phyloP scores from a whole-genome alignment of 2,797 vertebrate genomes.

The Galagoides demidoff region DNA sequence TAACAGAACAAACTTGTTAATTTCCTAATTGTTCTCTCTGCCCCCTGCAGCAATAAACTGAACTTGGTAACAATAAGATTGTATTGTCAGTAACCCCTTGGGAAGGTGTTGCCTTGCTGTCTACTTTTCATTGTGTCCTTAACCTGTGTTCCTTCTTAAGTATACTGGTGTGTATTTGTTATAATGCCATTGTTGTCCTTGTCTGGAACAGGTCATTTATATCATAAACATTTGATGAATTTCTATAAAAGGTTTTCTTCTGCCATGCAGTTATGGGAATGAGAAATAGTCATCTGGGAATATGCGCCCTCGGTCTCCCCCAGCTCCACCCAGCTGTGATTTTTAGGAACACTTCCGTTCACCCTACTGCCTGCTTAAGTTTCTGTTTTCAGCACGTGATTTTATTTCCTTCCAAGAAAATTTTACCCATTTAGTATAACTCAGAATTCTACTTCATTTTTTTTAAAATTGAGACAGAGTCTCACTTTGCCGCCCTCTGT shows the following conservation, averaged over 20 bases:
- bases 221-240: neutral
- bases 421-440: neutral
- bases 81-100: neutral
- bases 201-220: neutral
- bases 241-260: neutral
- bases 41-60: neutral
- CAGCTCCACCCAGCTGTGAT: neutral
- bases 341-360: neutral
- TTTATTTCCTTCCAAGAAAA: constrained; percentile 24
- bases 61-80: neutral
- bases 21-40: constrained; percentile 36
- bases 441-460: neutral
- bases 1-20: constrained; percentile 57
- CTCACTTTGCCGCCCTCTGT: no score
- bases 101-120: rapidly evolving
- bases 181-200: neutral
- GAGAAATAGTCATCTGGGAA: neutral
- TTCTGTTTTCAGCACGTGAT: neutral
- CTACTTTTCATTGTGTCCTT: neutral
- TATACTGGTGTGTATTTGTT: neutral
- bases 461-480: no score
- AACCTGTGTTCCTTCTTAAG: neutral
- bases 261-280: neutral
- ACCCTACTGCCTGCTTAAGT: neutral
- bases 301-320: rapidly evolving